Conservation (phyloP, 2,888 invertebrate genomes). For the Formica aserva region DNA sequence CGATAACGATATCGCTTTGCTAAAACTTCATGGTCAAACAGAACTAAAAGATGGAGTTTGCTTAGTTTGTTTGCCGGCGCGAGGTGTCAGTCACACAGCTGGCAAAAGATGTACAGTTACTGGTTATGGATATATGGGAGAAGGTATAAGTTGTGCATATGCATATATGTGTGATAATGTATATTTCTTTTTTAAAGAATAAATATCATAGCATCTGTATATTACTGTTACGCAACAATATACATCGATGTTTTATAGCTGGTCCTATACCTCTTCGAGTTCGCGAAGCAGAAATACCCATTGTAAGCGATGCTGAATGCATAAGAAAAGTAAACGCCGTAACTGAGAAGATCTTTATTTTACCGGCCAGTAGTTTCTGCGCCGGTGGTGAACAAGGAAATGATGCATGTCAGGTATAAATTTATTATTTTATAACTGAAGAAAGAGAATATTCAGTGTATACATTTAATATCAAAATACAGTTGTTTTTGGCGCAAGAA, state of each 20-base stretch:
- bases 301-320: constrained; percentile 97
- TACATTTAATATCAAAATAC: neutral
- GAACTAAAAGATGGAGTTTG: constrained; percentile 95
- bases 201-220: neutral
- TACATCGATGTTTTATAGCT: constrained; percentile 86
- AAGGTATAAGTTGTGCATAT: constrained; percentile 88
- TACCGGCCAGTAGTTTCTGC: constrained; percentile 97
- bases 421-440: neutral
- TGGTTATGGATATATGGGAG: constrained; percentile 98
- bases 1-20: constrained; percentile 96
- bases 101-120: constrained; percentile 97
- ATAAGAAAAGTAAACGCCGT: constrained; percentile 97
- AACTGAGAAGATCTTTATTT: constrained; percentile 97
- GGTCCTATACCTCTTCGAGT: constrained; percentile 96
- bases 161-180: neutral
- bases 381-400: constrained; percentile 97
- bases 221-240: neutral
- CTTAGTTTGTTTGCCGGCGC: constrained; percentile 94
- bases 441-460: neutral
- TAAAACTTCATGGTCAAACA: constrained; percentile 95
- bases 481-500: neutral
- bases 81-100: constrained; percentile 95
- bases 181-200: neutral
- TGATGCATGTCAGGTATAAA: constrained; percentile 94
- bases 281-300: constrained; percentile 96